Evolutionary conservation across 2,113 vertebrate species (phyloP), one percentile per base, ranked within the genome.

Genomic region (Petrocephalus zakoni): DNA sequence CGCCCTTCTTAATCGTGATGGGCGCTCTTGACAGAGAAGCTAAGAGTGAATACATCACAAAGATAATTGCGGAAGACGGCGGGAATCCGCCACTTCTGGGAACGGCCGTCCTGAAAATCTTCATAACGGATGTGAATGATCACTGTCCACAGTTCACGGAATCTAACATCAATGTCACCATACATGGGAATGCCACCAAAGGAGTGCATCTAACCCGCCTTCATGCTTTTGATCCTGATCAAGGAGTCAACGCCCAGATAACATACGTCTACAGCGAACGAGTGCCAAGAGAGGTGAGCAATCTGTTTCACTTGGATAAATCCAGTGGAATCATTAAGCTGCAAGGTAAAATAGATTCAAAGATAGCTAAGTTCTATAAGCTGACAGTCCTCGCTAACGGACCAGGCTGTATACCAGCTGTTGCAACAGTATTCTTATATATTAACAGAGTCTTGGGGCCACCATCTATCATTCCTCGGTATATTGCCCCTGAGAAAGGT

Each of bases 241-340:
- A 97, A 87, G 98, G 96, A 37, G 94, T 94, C 92, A 99, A 99
- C 93, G 98, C 98, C 13, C 94, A 96, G 90, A 96, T 99, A 91
- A 96, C 94, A 51, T 99, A 99, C 29, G 93, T 96, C 88, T 99
- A 98, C 91, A 99, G 98, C 91, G 98, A 99, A 92, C 97, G 98
- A 85, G 96, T 99, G 83, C 93, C 96, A 25, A 95, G 94, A 89
- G 93, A 94, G 87, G 97, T 97, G 90, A 97, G 95, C 91, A 96
- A 94, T 88, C 94, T 98, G 90, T 99, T 99, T 92, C 92, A 96
- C 85, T 94, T 99, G 91, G 95, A 98, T 4, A 95, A 95, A 95
- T 94, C 90, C 90, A 97, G 96, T 2, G 98, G 98, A 34, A 51
- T 92, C 83, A 96, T 99, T 91, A 96, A 92, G 7, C 95, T 99